Evolutionary conservation across 2,797 vertebrate genomes (phyloP).

Genomic region (Scleropages formosus): DNA sequence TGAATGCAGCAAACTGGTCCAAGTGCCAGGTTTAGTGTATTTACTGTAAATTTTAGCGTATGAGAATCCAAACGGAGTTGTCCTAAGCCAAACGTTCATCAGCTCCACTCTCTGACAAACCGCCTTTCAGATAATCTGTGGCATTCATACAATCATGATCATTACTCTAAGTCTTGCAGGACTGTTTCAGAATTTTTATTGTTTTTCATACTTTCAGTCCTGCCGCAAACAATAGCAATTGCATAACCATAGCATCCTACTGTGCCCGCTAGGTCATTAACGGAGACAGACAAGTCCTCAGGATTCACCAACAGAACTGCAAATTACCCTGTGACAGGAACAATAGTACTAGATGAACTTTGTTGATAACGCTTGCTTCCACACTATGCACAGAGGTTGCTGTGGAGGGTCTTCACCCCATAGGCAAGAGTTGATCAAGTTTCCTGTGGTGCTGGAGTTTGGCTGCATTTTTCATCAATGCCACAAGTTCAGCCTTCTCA

Average conservation of each 20-base stretch:
- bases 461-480: not conserved
- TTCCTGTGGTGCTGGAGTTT: not conserved
- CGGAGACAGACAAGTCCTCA: conserved; percentile 59
- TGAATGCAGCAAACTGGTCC: not conserved
- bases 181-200: conserved; percentile 46
- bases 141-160: conserved; percentile 72
- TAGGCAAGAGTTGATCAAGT: not conserved
- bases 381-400: conserved; percentile 67
- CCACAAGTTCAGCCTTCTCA: conserved; percentile 46
- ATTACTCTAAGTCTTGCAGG: conserved; percentile 58
- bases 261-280: conserved; percentile 70
- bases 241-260: conserved; percentile 67
- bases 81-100: conserved; percentile 31
- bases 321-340: conserved; percentile 72
- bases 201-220: conserved; percentile 58
- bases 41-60: not conserved
- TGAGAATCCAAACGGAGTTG: conserved; percentile 39
- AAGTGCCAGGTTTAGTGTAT: not conserved
- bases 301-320: conserved; percentile 67
- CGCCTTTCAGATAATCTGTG: conserved; percentile 69
- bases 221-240: conserved; percentile 45
- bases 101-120: conserved; percentile 60
- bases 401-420: conserved; percentile 62
- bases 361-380: conserved; percentile 76
- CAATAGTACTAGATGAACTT: conserved; percentile 71